A percentile compares a stretch with the other conserved stretches of the same genome.
Conservation (phyloP, 2,888 invertebrate genomes). For the Sinohyriopsis cumingii region DNA sequence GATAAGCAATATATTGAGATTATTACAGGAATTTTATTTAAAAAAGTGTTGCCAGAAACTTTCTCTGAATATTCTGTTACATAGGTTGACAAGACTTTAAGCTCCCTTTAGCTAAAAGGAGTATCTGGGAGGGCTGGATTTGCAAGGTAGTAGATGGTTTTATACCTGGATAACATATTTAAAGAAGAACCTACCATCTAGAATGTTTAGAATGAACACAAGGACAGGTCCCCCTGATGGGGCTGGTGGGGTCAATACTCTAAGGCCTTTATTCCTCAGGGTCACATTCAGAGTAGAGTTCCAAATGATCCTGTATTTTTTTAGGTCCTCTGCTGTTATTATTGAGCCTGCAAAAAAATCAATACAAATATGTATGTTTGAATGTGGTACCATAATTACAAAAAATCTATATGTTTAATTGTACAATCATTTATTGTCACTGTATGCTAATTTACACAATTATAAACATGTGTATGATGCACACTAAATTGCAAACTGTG, state of each 20-base stretch:
- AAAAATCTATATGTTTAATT: background rate
- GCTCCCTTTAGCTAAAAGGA: no score
- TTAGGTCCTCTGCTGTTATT: constrained; percentile 37
- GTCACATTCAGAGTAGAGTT: constrained; percentile 29
- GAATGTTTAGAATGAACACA: constrained; percentile 61
- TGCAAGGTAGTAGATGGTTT: no score
- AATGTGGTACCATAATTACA: background rate
- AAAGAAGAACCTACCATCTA: constrained; percentile 55
- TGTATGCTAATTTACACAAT: no score
- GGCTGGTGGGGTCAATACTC: constrained; percentile 48
- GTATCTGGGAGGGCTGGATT: no score
- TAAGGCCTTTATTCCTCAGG: constrained; percentile 39
- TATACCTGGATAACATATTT: no score
- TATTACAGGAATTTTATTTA: no score
- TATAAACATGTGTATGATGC: no score
- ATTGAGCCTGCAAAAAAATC: constrained; percentile 50
- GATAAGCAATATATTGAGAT: no score
- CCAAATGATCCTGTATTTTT: constrained; percentile 16
- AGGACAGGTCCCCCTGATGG: constrained; percentile 60
- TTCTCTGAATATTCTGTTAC: no score
- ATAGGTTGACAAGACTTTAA: no score
- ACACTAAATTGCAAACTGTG: no score
- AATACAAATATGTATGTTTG: background rate
- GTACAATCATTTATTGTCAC: background rate
- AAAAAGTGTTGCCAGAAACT: no score